These are phyloP conservation scores for Plecotus auritus DNA, from an alignment of 2,113 vertebrate genomes.

Conservation along the genomic window DNA sequence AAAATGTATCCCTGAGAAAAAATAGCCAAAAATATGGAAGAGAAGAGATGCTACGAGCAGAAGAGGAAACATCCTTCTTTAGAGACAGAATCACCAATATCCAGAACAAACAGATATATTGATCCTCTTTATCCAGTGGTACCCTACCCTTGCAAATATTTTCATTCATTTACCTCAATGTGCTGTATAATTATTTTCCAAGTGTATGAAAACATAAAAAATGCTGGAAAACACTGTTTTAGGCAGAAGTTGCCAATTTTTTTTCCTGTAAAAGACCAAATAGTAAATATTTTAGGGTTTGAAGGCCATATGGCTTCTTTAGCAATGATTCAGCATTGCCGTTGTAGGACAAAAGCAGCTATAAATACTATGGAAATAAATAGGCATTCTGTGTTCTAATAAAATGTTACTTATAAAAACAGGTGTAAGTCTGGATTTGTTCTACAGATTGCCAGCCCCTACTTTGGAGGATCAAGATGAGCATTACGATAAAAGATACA, in stretches of 20 bases:
- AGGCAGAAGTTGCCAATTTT: background rate
- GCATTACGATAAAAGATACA: background rate
- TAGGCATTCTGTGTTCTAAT: background rate
- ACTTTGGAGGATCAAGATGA: background rate
- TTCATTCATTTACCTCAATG: background rate
- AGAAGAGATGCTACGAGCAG: background rate
- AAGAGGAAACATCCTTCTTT: background rate
- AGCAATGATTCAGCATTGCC: background rate
- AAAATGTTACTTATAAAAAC: background rate
- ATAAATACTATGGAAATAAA: background rate
- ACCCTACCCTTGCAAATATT: background rate
- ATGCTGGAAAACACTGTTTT: background rate
- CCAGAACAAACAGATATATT: background rate
- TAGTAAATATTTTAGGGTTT: constrained; percentile 5
- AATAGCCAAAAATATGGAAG: background rate
- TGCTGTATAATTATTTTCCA: background rate
- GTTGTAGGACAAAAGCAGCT: background rate
- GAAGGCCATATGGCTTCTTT: background rate
- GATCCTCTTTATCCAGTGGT: background rate
- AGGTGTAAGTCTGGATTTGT: background rate
- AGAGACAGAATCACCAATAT: background rate
- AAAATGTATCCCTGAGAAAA: background rate
- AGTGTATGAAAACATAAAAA: background rate
- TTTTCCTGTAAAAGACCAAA: background rate
- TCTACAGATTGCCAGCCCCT: background rate